phyloP scores from a whole-genome alignment of 2,113 vertebrate species.

The Danionella cerebrum region DNA sequence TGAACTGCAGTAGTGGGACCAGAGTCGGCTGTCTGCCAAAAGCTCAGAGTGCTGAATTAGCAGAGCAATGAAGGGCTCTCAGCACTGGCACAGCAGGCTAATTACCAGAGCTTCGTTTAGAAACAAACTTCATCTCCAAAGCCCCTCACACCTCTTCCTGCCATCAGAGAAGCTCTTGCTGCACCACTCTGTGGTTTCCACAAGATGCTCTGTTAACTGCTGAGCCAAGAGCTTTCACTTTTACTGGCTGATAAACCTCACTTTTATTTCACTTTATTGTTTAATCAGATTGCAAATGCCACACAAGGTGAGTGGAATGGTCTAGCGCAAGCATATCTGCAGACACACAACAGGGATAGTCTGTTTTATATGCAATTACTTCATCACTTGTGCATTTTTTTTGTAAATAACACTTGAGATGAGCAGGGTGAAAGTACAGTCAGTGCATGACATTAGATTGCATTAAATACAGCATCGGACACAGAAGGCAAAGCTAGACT shows the following conservation, averaged over 20 bases:
- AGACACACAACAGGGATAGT: not conserved
- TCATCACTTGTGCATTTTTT: no score
- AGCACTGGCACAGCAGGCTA: not conserved
- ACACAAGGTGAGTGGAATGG: conserved; percentile 26
- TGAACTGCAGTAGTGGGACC: conserved; percentile 1
- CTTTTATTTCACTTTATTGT: conserved; percentile 27
- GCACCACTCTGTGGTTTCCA: not conserved
- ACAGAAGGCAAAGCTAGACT: no score
- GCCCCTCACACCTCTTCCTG: not conserved
- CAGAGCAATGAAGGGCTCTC: conserved; percentile 29
- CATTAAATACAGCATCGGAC: no score
- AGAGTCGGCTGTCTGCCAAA: conserved; percentile 13
- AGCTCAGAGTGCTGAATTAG: conserved; percentile 32
- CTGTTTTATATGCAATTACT: no score
- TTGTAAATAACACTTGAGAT: no score
- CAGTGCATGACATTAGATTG: no score
- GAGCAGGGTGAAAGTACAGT: no score
- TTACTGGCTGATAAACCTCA: conserved; percentile 22
- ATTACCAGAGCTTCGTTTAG: conserved; percentile 6
- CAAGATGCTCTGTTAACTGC: not conserved
- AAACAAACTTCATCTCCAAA: conserved; percentile 14
- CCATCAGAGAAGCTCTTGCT: not conserved
- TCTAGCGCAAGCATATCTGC: not conserved
- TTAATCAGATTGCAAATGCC: conserved; percentile 35
- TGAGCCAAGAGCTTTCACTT: conserved; percentile 23